Evolutionary conservation across 2,888 invertebrate species (phyloP).

Genomic region (Chaitophorus viminalis): DNA sequence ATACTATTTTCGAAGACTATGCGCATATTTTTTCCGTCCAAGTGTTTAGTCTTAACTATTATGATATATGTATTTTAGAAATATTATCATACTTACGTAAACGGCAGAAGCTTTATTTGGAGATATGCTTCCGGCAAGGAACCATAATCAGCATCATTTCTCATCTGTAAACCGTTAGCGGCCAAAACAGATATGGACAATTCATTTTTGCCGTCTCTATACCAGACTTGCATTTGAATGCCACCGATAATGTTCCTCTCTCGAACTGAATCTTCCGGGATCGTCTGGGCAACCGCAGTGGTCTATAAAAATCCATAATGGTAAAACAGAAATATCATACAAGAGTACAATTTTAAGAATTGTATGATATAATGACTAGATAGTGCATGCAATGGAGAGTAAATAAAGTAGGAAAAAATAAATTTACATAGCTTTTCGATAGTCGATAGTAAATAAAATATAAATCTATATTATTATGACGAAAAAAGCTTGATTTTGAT

Average conservation of each 20-base stretch:
- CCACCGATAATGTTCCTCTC: conserved; percentile 83
- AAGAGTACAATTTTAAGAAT: conserved; percentile 4
- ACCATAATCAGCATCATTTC: conserved; percentile 84
- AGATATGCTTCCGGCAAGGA: conserved; percentile 85
- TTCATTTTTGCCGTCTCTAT: conserved; percentile 84
- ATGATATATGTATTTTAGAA: not conserved
- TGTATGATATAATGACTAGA: not conserved
- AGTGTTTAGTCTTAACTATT: too few relatives aligned
- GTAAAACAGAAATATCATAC: not conserved
- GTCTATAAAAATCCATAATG: conserved; percentile 41
- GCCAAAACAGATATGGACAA: conserved; percentile 86
- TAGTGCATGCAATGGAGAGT: conserved; percentile 24
- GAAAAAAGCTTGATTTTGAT: not conserved
- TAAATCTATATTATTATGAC: not conserved
- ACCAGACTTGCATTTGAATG: conserved; percentile 89
- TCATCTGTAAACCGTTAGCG: conserved; percentile 82
- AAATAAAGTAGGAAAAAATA: not conserved
- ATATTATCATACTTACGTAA: conserved; percentile 72
- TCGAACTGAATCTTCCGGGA: conserved; percentile 77
- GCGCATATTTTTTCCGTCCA: too few relatives aligned
- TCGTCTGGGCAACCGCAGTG: conserved; percentile 61
- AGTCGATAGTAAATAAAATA: not conserved
- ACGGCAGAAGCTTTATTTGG: conserved; percentile 81
- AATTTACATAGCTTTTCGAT: not conserved
- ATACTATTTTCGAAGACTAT: too few relatives aligned